Percentiles rank a stretch among this genome's conserved stretches.
Evolutionary conservation across 2,113 vertebrate genomes (phyloP).

Genomic region (Leucosticte australis): DNA sequence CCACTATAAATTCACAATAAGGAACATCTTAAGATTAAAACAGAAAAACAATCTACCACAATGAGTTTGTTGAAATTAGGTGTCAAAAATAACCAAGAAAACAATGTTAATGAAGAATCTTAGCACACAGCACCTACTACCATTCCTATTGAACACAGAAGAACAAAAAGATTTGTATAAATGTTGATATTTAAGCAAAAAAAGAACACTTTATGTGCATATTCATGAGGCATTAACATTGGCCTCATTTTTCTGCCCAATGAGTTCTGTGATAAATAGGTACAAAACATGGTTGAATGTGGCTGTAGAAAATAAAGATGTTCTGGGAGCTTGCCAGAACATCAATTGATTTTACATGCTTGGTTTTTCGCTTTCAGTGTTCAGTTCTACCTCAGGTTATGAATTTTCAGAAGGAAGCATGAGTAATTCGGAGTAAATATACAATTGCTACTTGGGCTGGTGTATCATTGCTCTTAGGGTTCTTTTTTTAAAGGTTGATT

Average conservation of each 20-base stretch:
- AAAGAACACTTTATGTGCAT: neutral
- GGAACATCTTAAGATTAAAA: no score
- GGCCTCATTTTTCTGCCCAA: neutral
- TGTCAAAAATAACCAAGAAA: neutral
- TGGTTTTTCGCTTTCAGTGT: neutral
- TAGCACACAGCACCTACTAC: neutral
- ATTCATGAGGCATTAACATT: neutral
- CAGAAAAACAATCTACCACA: no score
- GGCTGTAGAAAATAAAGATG: neutral
- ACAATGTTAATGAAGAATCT: neutral
- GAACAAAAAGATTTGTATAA: neutral
- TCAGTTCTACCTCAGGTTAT: neutral
- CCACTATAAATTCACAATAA: no score
- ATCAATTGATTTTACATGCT: constrained; percentile 19
- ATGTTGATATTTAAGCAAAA: constrained; percentile 28
- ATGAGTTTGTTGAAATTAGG: neutral
- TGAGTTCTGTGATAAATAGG: constrained; percentile 14
- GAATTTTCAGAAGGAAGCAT: constrained; percentile 24
- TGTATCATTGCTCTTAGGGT: neutral
- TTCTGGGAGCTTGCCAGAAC: neutral
- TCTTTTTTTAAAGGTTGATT: neutral
- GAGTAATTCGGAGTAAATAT: constrained; percentile 30
- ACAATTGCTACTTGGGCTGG: neutral
- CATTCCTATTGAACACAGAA: neutral
- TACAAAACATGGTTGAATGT: neutral